Evolutionary conservation across 2,113 vertebrate genomes (phyloP).

Genomic region (Charadrius vociferus): DNA sequence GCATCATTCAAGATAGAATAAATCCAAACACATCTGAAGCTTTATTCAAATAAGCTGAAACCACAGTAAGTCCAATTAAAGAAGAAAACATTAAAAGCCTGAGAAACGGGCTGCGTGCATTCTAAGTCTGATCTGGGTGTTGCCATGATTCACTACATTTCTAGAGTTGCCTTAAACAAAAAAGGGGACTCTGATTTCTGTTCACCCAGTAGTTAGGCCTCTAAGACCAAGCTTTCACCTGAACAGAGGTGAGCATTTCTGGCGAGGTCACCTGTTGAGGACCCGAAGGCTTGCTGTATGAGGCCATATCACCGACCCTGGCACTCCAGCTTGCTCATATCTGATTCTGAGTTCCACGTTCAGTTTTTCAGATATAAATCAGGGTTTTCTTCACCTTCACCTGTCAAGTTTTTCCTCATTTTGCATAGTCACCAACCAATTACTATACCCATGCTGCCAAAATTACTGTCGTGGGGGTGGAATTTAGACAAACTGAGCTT

Average conservation of each 20-base stretch:
- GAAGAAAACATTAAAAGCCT: background rate
- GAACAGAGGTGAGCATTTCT: background rate
- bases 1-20: conserved; percentile 22
- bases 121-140: background rate
- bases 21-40: conserved; percentile 34
- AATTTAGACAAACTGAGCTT: background rate
- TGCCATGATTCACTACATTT: background rate
- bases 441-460: background rate
- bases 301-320: background rate
- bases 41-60: conserved; percentile 37
- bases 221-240: background rate
- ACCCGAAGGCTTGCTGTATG: background rate
- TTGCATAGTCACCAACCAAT: background rate
- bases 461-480: background rate
- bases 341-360: accelerated
- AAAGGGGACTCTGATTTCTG: background rate
- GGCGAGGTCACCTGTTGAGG: background rate
- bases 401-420: background rate
- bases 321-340: background rate
- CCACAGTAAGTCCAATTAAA: background rate
- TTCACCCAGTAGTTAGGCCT: background rate
- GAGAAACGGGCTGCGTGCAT: background rate
- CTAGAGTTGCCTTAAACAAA: background rate
- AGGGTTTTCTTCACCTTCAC: background rate
- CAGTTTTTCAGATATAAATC: background rate